These are phyloP conservation scores for Apantesis nais DNA, from an alignment of 2,888 invertebrate genomes.

Conservation along the genomic window DNA sequence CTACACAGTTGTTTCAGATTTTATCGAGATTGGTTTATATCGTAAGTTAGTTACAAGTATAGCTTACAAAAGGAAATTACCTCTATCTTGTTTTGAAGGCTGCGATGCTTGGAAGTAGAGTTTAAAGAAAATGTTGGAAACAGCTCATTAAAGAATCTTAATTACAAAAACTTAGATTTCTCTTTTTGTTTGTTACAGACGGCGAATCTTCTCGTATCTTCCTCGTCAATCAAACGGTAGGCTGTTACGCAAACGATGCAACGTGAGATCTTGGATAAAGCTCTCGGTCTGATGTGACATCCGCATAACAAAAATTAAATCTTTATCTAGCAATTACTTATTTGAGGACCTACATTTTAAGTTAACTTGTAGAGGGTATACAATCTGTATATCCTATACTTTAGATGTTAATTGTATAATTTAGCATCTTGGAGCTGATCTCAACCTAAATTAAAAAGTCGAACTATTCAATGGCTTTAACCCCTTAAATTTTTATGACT, in stretches of 20 bases:
- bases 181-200: constrained; percentile 33
- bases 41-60: too few relatives aligned
- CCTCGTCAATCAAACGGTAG: constrained; percentile 40
- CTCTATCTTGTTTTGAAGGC: too few relatives aligned
- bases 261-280: constrained; percentile 43
- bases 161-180: constrained; percentile 23
- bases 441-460: too few relatives aligned
- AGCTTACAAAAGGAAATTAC: too few relatives aligned
- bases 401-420: too few relatives aligned
- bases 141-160: neutral
- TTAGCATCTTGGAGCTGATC: too few relatives aligned
- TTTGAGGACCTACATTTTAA: neutral
- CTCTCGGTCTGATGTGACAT: constrained; percentile 34
- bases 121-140: neutral
- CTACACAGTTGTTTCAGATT: neutral
- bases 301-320: constrained; percentile 19
- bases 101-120: neutral
- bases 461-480: too few relatives aligned
- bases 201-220: constrained; percentile 32
- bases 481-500: too few relatives aligned
- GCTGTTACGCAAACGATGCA: constrained; percentile 39
- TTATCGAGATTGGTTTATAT: too few relatives aligned
- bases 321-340: neutral
- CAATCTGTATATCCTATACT: too few relatives aligned
- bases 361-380: neutral